Evolutionary conservation across 2,888 invertebrate genomes (phyloP).

Genomic region (Lasioglossum calceatum): DNA sequence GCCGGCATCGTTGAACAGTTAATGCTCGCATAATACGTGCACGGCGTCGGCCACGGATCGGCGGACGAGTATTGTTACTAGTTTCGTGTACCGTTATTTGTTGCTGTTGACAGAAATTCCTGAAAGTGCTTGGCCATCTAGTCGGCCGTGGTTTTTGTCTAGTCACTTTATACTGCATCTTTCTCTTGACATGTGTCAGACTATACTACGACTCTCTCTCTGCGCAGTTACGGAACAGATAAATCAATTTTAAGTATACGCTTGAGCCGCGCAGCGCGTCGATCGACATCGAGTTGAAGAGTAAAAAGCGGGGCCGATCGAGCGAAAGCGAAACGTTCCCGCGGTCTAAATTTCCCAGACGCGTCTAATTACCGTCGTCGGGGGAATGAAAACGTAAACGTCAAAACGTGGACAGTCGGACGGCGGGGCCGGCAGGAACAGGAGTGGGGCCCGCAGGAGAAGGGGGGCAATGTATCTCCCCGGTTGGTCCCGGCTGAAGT

Average conservation of each 20-base stretch:
- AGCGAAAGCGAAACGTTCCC: conserved; percentile 16
- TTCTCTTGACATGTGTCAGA: not conserved
- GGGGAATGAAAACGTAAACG: conserved; percentile 57
- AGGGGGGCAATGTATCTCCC: conserved; percentile 30
- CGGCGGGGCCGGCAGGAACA: not conserved
- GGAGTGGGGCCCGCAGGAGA: not conserved
- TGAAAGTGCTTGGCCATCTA: conserved; percentile 15
- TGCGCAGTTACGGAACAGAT: not conserved
- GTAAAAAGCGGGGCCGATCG: not conserved
- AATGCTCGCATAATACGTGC: conserved; percentile 65
- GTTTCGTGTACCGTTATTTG: conserved; percentile 68
- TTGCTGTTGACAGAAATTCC: conserved; percentile 69
- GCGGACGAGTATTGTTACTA: conserved; percentile 66
- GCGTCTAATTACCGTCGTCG: conserved; percentile 34
- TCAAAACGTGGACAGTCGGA: conserved; percentile 39
- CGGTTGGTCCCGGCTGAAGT: conserved; percentile 31
- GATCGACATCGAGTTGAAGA: not conserved
- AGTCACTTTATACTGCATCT: not conserved
- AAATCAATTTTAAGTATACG: conserved; percentile 3
- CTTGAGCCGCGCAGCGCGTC: not conserved
- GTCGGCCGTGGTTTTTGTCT: not conserved
- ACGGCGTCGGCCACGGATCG: conserved; percentile 37
- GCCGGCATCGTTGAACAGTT: conserved; percentile 59
- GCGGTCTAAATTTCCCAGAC: conserved; percentile 28
- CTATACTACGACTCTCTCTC: not conserved